phyloP scores from a whole-genome alignment of 2,113 vertebrate species.

The Ranitomeya variabilis region DNA sequence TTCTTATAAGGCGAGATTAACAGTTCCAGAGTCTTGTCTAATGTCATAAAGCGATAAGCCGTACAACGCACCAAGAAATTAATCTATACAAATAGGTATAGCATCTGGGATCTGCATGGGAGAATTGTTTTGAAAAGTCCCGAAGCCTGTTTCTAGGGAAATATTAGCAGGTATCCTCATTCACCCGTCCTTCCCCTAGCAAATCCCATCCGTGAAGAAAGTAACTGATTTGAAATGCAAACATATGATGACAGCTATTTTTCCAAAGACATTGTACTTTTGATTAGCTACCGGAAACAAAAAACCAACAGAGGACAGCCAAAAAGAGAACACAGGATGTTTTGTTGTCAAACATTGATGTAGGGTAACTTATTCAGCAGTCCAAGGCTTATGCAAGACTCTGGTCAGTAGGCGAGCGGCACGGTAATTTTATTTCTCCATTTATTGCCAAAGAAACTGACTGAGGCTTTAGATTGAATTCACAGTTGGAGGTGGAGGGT shows the following conservation, averaged over 20 bases:
- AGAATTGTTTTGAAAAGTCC: conserved; percentile 40
- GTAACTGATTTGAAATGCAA: conserved; percentile 49
- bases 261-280: conserved; percentile 55
- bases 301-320: conserved; percentile 43
- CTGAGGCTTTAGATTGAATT: conserved; percentile 42
- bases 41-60: not conserved
- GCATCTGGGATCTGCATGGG: conserved; percentile 37
- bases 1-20: conserved; percentile 16
- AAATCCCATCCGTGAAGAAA: conserved; percentile 31
- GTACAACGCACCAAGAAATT: not conserved
- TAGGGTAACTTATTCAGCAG: conserved; percentile 48
- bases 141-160: conserved; percentile 40
- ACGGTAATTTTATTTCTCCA: conserved; percentile 40
- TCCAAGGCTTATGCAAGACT: conserved; percentile 34
- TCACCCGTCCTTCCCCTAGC: conserved; percentile 20
- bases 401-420: conserved; percentile 39
- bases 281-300: conserved; percentile 50
- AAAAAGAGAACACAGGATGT: conserved; percentile 50
- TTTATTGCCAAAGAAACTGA: conserved; percentile 32
- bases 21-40: not conserved
- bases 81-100: conserved; percentile 35
- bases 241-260: conserved; percentile 50
- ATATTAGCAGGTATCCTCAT: conserved; percentile 47
- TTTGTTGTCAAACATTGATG: conserved; percentile 53
- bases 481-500: conserved; percentile 3